phyloP scores from a whole-genome alignment of 2,888 invertebrate species.

The Nesidiocoris tenuis region DNA sequence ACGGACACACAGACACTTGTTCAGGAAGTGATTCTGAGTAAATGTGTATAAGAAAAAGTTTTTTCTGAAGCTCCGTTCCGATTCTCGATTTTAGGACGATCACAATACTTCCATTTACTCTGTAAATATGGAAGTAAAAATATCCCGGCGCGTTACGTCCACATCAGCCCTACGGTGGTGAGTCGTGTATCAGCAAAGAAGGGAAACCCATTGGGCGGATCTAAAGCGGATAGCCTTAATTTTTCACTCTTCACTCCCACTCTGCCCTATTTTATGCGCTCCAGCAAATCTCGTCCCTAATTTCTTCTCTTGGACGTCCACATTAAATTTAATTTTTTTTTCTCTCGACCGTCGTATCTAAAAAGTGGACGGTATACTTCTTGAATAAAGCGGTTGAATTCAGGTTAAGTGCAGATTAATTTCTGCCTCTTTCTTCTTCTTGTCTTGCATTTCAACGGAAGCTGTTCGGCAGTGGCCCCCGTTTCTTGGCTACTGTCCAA shows the following conservation, averaged over 20 bases:
- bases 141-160: too few relatives aligned
- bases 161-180: too few relatives aligned
- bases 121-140: too few relatives aligned
- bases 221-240: constrained; percentile 31
- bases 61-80: too few relatives aligned
- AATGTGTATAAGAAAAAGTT: too few relatives aligned
- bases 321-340: constrained; percentile 27
- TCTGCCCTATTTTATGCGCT: constrained; percentile 16
- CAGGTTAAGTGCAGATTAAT: constrained; percentile 18
- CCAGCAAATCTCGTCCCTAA: constrained; percentile 12
- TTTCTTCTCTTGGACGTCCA: constrained; percentile 30
- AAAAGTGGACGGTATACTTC: constrained; percentile 10
- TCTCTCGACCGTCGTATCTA: not conserved
- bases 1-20: too few relatives aligned
- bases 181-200: not conserved
- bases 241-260: constrained; percentile 13
- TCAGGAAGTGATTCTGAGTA: too few relatives aligned
- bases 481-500: not conserved
- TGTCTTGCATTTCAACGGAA: not conserved
- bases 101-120: too few relatives aligned
- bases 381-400: constrained; percentile 9
- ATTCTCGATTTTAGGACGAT: too few relatives aligned
- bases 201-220: constrained; percentile 20
- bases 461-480: not conserved
- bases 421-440: not conserved